A percentile compares a stretch with the other conserved stretches of the same genome.
Evolutionary conservation across 1,140 invertebrate species (phyloP).

Genomic region (Varroa destructor): DNA sequence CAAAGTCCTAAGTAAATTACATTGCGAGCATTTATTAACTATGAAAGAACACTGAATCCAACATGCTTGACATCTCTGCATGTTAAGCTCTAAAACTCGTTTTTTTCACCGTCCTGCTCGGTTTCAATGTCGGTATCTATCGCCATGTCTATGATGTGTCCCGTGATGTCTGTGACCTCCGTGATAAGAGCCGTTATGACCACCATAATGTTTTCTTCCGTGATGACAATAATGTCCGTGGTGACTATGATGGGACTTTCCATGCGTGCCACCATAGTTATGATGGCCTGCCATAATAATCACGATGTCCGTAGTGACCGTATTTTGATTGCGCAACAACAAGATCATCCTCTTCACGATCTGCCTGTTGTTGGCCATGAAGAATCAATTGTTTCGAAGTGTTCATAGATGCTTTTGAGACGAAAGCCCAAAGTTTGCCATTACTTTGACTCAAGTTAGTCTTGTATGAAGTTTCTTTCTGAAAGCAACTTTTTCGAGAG

Average conservation of each 20-base stretch:
- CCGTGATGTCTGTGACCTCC: constrained; percentile 19
- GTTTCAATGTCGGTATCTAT: background rate
- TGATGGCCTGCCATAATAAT: constrained; percentile 7
- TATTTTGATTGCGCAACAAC: constrained; percentile 5
- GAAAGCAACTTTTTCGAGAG: too few species aligned
- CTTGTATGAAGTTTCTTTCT: too few species aligned
- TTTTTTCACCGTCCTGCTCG: constrained; percentile 2
- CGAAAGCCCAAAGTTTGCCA: too few species aligned
- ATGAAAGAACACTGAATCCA: too few species aligned
- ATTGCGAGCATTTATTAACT: too few species aligned
- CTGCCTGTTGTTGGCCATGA: too few species aligned
- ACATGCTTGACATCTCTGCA: too few species aligned
- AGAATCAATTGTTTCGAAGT: too few species aligned
- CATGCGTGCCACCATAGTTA: background rate
- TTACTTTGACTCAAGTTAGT: too few species aligned
- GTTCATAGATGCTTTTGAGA: too few species aligned
- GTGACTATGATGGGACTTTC: background rate
- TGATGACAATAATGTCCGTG: constrained; percentile 14
- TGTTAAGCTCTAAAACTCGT: too few species aligned
- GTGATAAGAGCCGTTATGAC: background rate
- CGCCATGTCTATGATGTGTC: background rate
- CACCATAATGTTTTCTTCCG: constrained; percentile 18
- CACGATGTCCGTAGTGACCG: background rate
- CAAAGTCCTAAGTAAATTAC: too few species aligned
- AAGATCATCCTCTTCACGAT: background rate